A percentile compares a stretch with the other conserved stretches of the same genome.
Conservation (phyloP, 2,888 invertebrate species). For the Lasiommata megera region DNA sequence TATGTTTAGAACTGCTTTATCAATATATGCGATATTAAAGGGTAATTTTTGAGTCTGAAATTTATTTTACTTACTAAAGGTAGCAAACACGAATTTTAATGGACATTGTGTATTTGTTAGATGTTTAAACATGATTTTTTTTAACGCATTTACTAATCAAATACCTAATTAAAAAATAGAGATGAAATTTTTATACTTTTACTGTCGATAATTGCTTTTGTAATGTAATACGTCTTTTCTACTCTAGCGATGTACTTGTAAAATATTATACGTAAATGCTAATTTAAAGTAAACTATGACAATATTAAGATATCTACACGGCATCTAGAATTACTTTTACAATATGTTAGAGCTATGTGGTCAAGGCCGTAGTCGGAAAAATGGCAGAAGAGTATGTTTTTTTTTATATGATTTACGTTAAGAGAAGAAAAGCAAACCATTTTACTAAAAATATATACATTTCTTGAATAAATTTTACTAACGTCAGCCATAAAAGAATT, state of each 20-base stretch:
- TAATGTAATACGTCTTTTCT: constrained; percentile 25
- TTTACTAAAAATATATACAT: too few species aligned
- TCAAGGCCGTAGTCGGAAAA: constrained; percentile 22
- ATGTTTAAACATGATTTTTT: constrained; percentile 10
- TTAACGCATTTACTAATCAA: constrained; percentile 16
- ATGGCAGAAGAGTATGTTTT: background rate
- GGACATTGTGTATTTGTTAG: constrained; percentile 11
- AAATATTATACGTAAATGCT: constrained; percentile 68
- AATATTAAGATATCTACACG: constrained; percentile 77
- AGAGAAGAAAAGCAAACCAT: too few species aligned
- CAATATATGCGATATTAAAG: constrained; percentile 6
- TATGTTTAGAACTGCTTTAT: constrained; percentile 10
- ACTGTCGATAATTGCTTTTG: constrained; percentile 26
- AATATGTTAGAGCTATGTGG: constrained; percentile 41
- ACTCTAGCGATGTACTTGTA: constrained; percentile 64
- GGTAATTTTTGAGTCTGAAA: constrained; percentile 18
- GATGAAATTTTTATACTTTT: constrained; percentile 17
- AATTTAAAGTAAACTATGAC: constrained; percentile 73
- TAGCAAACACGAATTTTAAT: constrained; percentile 24
- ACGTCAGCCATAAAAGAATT: too few species aligned
- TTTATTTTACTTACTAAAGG: constrained; percentile 9
- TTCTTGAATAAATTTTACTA: too few species aligned
- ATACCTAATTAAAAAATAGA: constrained; percentile 14
- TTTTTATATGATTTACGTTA: too few species aligned
- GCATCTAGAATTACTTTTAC: constrained; percentile 62